Evolutionary conservation across 2,888 invertebrate species (phyloP), one percentile per base, ranked within the genome.

Genomic region (Eupelmus urozonus): DNA sequence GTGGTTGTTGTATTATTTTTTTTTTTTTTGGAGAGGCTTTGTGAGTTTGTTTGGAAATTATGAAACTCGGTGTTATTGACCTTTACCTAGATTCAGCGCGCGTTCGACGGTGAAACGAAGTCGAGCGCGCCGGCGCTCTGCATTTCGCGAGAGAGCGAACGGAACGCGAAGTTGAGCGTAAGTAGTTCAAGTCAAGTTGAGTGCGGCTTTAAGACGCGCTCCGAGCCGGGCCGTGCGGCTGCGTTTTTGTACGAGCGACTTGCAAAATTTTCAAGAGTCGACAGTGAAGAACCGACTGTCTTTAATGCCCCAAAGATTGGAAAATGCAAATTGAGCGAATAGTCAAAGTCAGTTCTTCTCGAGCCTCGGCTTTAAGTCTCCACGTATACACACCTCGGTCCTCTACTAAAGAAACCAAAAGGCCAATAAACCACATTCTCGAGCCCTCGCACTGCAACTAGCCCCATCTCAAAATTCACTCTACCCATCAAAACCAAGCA

Each of bases 151-250:
- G 53, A 2, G n/a, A 16, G 34, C 34, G 34, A 34, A 34, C 16
- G 45, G 13, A 16, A 13, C 13, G n/a, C n/a, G 16, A 40, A 9
- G 25, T 27, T 57, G 25, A 42, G n/a, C n/a, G 23, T 45, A 73
- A 73, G 73, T 63, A 73, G 73, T 73, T 55, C 65, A 20, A 57
- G 5, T 18, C 55, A 53, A 27, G 73, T 73, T 25, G 1, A 20
- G 55, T 65, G 45, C 45, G 73, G n/a, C 62, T 16, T 13, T 11
- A 0, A 16, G 20, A 20, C 23, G 23, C 55, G 55, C 23, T 3
- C 23, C 20, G 11, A 55, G 11, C 20, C 55, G n/a, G n/a, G n/a
- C n/a, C n/a, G n/a, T n/a, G n/a, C n/a, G n/a, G n/a, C n/a, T n/a
- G n/a, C n/a, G n/a, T n/a, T n/a, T n/a, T n/a, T n/a, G n/a, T n/a